A percentile compares a stretch with the other conserved stretches of the same genome.
Conservation (phyloP, 1,140 invertebrate species). For the Akabosia matsudoensis region DNA sequence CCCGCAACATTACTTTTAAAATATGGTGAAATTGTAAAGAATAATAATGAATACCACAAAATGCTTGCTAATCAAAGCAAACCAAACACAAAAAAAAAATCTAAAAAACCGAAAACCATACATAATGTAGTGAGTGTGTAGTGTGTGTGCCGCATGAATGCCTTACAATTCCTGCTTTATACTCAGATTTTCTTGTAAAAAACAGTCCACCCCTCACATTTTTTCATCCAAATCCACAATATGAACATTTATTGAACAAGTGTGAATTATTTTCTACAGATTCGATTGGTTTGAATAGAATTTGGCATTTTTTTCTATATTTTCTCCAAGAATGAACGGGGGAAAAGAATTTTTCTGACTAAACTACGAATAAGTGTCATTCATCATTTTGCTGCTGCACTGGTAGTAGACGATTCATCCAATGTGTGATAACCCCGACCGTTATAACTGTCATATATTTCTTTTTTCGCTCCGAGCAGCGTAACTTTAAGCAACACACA, state of each 20-base stretch:
- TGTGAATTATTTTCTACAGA: conserved; percentile 24
- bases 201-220: background rate
- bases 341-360: background rate
- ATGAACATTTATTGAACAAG: conserved; percentile 5
- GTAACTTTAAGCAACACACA: background rate
- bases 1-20: background rate
- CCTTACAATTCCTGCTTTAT: too few species aligned
- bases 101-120: background rate
- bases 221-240: too few species aligned
- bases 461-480: background rate
- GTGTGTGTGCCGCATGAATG: background rate
- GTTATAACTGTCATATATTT: too few species aligned
- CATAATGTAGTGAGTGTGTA: background rate
- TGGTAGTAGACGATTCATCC: background rate
- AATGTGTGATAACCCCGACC: too few species aligned
- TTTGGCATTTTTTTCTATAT: background rate
- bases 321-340: background rate
- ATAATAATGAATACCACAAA: background rate
- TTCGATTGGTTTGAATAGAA: conserved; percentile 21
- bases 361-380: background rate
- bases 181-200: background rate
- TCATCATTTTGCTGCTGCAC: background rate
- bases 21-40: too few species aligned
- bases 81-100: background rate
- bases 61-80: background rate